Base-by-base conservation (phyloP, 2,888 invertebrate genomes). In the Cataglyphis livida region DNA sequence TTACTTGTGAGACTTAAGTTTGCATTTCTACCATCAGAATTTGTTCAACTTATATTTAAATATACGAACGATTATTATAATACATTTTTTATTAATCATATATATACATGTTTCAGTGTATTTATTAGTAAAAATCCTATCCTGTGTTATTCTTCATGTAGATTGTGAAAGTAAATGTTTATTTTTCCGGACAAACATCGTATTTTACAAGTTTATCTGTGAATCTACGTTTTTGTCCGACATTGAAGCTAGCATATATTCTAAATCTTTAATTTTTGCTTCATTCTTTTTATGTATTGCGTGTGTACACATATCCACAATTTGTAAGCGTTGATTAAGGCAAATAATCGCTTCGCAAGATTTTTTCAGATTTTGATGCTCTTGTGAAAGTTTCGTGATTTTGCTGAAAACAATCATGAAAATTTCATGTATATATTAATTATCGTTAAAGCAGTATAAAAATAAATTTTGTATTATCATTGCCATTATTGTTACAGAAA, bases 31-130 rank as follows among this genome's bases (percentile, higher is more conserved):
- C 84, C 74, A 85, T 83, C 87, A 71, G 81, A 85, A 84, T 88
- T 92, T 88, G 91, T 91, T 92, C 85, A 84, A 91, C 90, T 93
- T 90, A 88, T 85, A 92, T 89, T 91, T 90, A 90, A 92, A 92
- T 92, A 93, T 68, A 84, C 85, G 89, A 91, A 94, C 90, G 89
- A 92, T 89, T 93, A 93, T 92, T 91, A 93, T 92, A 94, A 94
- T 94, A 94, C 92, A 94, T 94, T 94, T 94, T 93, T 93, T 94
- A 94, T 93, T 93, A 94, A 94, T 93, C 93, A 91, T 92, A 91
- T 85, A 85, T 89, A 83, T 65, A 73, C 82, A 70, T 61, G 82
- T 88, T 81, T 87, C 35, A 61, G 44, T 79, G 44, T 35, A 38
- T 84, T 82, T 68, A 81, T 82, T 85, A n/a, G 73, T 65, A 28